Percentiles rank a stretch among this genome's conserved stretches.
Conservation (phyloP, 1,140 invertebrate species). For the Sinonovacula constricta region DNA sequence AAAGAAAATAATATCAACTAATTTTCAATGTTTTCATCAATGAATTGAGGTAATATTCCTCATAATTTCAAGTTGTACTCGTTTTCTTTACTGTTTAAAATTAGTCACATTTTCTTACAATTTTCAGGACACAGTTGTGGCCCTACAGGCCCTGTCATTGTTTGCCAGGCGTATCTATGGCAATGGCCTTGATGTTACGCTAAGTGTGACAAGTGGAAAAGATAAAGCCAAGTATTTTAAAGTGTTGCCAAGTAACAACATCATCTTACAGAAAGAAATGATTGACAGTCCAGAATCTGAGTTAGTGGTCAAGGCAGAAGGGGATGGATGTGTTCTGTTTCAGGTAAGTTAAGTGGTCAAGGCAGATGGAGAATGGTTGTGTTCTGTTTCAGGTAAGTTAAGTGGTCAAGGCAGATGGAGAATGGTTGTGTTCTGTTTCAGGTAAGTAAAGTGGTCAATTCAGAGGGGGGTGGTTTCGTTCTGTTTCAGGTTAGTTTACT, state of each 20-base stretch:
- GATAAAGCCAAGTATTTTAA: constrained; percentile 18
- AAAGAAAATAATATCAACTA: too few species aligned
- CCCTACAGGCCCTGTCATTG: constrained; percentile 75
- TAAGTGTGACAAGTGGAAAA: constrained; percentile 22
- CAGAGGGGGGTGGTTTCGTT: constrained; percentile 89
- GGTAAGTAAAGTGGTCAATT: constrained; percentile 82
- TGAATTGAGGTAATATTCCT: too few species aligned
- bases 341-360: constrained; percentile 84
- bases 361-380: constrained; percentile 89
- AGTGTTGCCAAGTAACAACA: constrained; percentile 54
- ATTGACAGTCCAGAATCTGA: constrained; percentile 36
- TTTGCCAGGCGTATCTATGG: constrained; percentile 60
- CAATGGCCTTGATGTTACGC: constrained; percentile 40
- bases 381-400: constrained; percentile 87
- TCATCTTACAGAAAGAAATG: constrained; percentile 49
- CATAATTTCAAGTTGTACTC: too few species aligned
- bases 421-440: constrained; percentile 90
- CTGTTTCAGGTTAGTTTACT: constrained; percentile 87
- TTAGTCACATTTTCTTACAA: neutral
- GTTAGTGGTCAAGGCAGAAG: constrained; percentile 83
- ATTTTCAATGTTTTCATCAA: too few species aligned
- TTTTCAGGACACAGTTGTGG: constrained; percentile 77
- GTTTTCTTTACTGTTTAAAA: too few species aligned
- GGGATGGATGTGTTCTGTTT: constrained; percentile 88
- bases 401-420: constrained; percentile 85